Base-by-base conservation (phyloP, 2,113 vertebrate genomes). In the Myxocyprinus asiaticus region DNA sequence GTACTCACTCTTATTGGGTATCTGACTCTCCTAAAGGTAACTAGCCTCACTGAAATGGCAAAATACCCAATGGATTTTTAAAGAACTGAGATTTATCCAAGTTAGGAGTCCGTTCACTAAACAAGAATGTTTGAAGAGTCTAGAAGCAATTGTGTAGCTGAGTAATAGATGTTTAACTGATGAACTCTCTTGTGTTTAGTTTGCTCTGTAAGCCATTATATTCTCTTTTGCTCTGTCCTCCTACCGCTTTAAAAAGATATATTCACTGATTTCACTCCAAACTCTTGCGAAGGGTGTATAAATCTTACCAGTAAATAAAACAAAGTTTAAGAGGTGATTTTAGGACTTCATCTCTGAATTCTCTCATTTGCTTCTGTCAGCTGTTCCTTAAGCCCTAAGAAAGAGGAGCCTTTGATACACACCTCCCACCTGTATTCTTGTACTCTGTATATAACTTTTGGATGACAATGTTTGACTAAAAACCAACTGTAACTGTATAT, bases 261-360 rank as follows among this genome's bases (percentile, higher is more conserved):
- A 94, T 92, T 87, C 94, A 90, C 94, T 86, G 83, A 81, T 95
- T 92, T 78, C 91, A 92, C 90, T 93, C 94, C 82, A 90, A 95
- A 94, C 94, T 91, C 89, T 93, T 92, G 87, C 92, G 93, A 93
- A 90, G 90, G 91, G 92, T 96, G 83, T 93, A 92, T 96, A 95
- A 93, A 95, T 88, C 88, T 88, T 94, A 94, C 92, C 95, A 95
- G 93, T 95, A 94, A 96, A 95, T 95, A 91, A 90, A 87, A 64
- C 62, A 68, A 67, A 86, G 58, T 83, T 72, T 61, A 65, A 79
- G 44, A 80, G 82, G 78, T 77, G 44, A 12, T 77, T 81, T 61
- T 44, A 56, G 7, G 68, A 33, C 51, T 8, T 53, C 11, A 67
- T 55, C 68, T 55, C 45, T 58, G 45, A 50, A 44, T 63, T 50